phyloP scores from a whole-genome alignment of 2,797 vertebrate species.

The Dermochelys coriacea region DNA sequence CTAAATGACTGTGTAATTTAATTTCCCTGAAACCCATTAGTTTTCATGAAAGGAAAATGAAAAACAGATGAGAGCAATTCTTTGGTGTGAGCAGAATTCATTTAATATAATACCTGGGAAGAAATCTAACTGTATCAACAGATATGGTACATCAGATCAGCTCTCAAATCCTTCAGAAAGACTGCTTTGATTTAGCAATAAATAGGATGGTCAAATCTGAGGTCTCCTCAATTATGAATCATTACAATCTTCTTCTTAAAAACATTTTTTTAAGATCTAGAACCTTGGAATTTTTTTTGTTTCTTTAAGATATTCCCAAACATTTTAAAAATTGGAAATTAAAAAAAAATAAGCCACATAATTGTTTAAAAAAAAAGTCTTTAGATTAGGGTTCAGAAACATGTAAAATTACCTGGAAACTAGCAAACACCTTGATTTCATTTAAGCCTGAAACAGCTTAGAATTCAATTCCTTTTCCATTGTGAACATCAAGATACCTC shows the following conservation, averaged over 20 bases:
- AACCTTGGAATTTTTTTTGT: not conserved
- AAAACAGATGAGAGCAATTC: slow-evolving; percentile 80
- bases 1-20: slow-evolving; percentile 83
- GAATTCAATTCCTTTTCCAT: slow-evolving; percentile 43
- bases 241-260: not conserved
- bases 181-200: not conserved
- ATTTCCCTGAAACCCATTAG: slow-evolving; percentile 85
- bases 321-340: not conserved
- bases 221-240: not conserved
- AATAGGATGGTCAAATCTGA: not conserved
- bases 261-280: not conserved
- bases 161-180: not conserved
- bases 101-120: slow-evolving; percentile 71
- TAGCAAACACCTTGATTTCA: slow-evolving; percentile 59
- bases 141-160: not conserved
- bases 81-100: slow-evolving; percentile 78
- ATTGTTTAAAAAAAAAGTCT: not conserved
- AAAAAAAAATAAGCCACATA: not conserved
- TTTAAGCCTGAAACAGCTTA: slow-evolving; percentile 25
- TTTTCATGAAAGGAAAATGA: slow-evolving; percentile 83
- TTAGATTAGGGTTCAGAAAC: not conserved
- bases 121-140: slow-evolving; percentile 19
- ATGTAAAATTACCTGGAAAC: slow-evolving; percentile 27
- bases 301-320: not conserved
- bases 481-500: slow-evolving; percentile 42